Conservation (phyloP, 1,140 invertebrate species). For the Bradynema listronoti region DNA sequence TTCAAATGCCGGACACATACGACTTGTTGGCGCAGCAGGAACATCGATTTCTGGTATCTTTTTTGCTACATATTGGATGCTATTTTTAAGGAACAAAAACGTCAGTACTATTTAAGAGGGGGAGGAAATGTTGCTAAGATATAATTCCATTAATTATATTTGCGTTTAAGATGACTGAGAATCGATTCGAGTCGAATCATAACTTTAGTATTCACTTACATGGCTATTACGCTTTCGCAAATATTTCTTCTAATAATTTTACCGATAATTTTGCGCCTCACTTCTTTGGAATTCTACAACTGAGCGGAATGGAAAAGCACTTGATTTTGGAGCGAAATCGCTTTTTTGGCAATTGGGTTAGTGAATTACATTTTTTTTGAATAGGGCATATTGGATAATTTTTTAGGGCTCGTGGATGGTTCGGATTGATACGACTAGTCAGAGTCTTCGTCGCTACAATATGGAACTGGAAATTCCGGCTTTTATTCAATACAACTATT, state of each 20-base stretch:
- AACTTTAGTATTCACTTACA: constrained; percentile 75
- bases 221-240: constrained; percentile 77
- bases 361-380: constrained; percentile 64
- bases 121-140: constrained; percentile 53
- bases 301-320: constrained; percentile 93
- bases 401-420: constrained; percentile 53
- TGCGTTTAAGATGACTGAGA: constrained; percentile 63
- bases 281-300: constrained; percentile 69
- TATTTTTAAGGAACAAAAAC: neutral
- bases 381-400: neutral
- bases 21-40: constrained; percentile 88
- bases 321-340: constrained; percentile 69
- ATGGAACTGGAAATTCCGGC: constrained; percentile 39
- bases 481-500: constrained; percentile 56
- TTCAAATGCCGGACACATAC: constrained; percentile 83
- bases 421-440: constrained; percentile 41
- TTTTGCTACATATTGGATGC: neutral
- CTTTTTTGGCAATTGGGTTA: constrained; percentile 74
- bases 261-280: constrained; percentile 66
- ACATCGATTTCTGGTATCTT: constrained; percentile 73
- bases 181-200: constrained; percentile 76
- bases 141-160: constrained; percentile 8
- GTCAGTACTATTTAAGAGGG: neutral
- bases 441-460: constrained; percentile 27
- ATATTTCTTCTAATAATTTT: constrained; percentile 76